These are phyloP conservation scores for Tamandua tetradactyla DNA, from an alignment of 2,797 vertebrate genomes.

Conservation along the genomic window DNA sequence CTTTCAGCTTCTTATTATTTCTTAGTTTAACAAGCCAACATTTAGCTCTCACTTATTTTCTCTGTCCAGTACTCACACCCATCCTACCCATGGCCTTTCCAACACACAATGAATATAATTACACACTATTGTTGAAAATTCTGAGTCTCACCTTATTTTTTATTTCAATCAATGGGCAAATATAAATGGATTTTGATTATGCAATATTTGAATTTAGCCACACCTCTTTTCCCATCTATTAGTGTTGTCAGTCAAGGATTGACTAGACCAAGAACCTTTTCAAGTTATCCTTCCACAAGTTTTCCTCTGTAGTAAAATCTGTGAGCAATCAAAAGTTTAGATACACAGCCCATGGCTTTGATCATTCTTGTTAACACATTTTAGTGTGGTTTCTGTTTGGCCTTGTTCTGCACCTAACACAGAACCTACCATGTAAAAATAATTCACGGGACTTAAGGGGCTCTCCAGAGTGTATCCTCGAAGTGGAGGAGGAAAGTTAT, in stretches of 20 bases:
- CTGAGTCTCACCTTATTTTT: neutral
- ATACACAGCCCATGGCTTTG: neutral
- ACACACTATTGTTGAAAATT: conserved; percentile 1
- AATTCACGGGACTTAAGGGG: neutral
- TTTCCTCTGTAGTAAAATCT: neutral
- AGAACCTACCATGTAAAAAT: conserved; percentile 20
- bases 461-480: neutral
- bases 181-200: conserved; percentile 25
- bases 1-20: neutral
- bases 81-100: neutral
- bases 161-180: neutral
- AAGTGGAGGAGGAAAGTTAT: conserved; percentile 7
- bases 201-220: neutral
- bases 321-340: neutral
- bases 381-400: neutral
- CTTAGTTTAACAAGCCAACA: neutral
- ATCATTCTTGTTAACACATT: neutral
- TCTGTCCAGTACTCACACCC: neutral
- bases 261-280: neutral
- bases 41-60: neutral
- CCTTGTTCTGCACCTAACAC: neutral
- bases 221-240: neutral
- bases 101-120: neutral
- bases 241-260: neutral
- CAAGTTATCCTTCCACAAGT: neutral